Base-by-base conservation (phyloP, 2,888 invertebrate genomes). In the Brenthis hecate region DNA sequence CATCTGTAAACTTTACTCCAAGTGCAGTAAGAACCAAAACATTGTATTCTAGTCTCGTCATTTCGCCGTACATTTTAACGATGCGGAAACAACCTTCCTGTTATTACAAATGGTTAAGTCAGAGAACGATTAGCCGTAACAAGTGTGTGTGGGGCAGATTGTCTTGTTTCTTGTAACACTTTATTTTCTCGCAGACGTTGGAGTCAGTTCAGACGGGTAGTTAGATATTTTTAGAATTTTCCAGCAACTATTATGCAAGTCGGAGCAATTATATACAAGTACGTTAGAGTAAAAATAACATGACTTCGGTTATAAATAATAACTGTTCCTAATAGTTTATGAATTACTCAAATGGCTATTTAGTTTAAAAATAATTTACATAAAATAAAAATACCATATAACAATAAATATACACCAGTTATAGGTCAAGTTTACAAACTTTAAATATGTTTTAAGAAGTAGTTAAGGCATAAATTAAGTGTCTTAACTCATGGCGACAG, bases 1-100 rank as follows among this genome's bases (percentile, higher is more conserved):
- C 47, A 36, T 51, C 16, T 50, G 51, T 62, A 62, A 61, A 23
- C 66, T 43, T 61, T 23, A 50, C 61, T 32, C 55, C 23, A 13
- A 66, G 32, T 73, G 80, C 84, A 86, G 85, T 86, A 86, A 83
- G 76, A 80, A 78, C 79, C 81, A 67, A 61, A 63, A 55, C 60
- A 54, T 56, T 58, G 50, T 8, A 32, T 56, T 53, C 19, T 47
- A 23, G 64, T 19, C 28, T 62, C 48, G 61, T 68, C 65, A 56
- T 65, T 68, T 71, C 67, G 64, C 70, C 65, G 51, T 56, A 71
- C 66, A 66, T 79, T 76, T 78, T 76, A 79, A 81, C 75, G 75
- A 85, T 74, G 80, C 84, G 88, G 86, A 88, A 86, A 82, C 77
- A 81, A 79, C 80, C 83, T 84, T 85, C 84, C 85, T 71, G 70